Conservation (phyloP, 2,797 vertebrate genomes). For the Neosalanx taihuensis region DNA sequence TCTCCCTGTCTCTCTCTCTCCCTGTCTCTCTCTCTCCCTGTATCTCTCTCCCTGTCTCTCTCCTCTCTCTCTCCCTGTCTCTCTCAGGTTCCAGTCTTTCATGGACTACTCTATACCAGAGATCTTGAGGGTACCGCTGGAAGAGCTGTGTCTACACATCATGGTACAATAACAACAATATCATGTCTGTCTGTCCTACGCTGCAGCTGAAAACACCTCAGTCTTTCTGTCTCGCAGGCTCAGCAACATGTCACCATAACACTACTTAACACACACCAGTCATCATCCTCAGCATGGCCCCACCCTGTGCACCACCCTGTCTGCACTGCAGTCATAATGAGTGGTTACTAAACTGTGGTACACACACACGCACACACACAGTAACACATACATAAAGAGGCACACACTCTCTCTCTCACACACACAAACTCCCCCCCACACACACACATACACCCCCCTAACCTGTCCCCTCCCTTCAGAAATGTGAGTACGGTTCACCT, state of each 20-base stretch:
- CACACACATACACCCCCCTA: neutral
- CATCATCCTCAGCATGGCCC: too few species aligned
- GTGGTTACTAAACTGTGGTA: neutral
- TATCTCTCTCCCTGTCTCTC: too few species aligned
- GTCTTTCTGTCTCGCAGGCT: neutral
- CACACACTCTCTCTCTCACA: neutral
- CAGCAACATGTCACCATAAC: neutral
- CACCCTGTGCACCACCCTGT: too few species aligned
- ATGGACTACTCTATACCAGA: slow-evolving; percentile 94
- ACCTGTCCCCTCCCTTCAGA: slow-evolving; percentile 65
- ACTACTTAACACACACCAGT: neutral
- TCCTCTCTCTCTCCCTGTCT: neutral
- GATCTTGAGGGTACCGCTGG: slow-evolving; percentile 94
- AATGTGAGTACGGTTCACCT: slow-evolving; percentile 91
- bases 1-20: too few species aligned
- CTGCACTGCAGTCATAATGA: too few species aligned
- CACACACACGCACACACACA: neutral
- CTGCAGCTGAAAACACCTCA: neutral
- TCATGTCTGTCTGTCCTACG: too few species aligned
- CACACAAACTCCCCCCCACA: neutral
- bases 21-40: too few species aligned
- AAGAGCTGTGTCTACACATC: slow-evolving; percentile 95
- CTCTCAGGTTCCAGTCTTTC: slow-evolving; percentile 81
- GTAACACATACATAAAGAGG: neutral
- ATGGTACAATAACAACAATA: slow-evolving; percentile 76